These are phyloP conservation scores for Clarias pachynema DNA, from an alignment of 2,797 vertebrate genomes.

Conservation along the genomic window DNA sequence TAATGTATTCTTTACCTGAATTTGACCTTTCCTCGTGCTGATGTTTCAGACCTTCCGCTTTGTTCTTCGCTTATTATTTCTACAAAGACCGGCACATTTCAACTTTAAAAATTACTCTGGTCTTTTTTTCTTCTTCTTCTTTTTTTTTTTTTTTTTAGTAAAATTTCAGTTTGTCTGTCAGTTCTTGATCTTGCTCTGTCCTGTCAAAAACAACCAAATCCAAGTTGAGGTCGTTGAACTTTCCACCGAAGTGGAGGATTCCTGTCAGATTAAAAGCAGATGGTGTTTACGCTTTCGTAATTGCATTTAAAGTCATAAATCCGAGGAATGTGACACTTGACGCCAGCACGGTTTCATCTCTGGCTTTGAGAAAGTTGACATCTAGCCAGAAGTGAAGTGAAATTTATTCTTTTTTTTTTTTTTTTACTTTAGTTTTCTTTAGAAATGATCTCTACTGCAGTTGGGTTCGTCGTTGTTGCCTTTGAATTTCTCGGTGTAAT, in stretches of 20 bases:
- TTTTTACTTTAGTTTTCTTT: too few species aligned
- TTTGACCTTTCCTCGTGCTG: background rate
- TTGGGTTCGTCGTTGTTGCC: background rate
- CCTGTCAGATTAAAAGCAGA: constrained; percentile 38
- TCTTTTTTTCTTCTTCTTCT: too few species aligned
- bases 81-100: background rate
- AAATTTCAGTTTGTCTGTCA: background rate
- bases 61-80: background rate
- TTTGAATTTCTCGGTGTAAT: too few species aligned
- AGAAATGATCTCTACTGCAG: background rate
- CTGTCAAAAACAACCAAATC: background rate
- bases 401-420: too few species aligned
- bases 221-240: constrained; percentile 1
- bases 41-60: background rate
- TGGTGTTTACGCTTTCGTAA: constrained; percentile 27
- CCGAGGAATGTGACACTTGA: constrained; percentile 25
- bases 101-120: too few species aligned
- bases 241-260: constrained; percentile 13
- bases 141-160: background rate
- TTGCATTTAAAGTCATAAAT: constrained; percentile 22
- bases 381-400: constrained; percentile 9
- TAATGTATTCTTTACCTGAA: background rate
- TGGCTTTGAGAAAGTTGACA: constrained; percentile 34
- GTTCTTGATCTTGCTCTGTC: background rate
- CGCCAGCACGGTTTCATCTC: constrained; percentile 33